phyloP scores from a whole-genome alignment of 2,888 invertebrate species.

The Shargacucullia verbasci region DNA sequence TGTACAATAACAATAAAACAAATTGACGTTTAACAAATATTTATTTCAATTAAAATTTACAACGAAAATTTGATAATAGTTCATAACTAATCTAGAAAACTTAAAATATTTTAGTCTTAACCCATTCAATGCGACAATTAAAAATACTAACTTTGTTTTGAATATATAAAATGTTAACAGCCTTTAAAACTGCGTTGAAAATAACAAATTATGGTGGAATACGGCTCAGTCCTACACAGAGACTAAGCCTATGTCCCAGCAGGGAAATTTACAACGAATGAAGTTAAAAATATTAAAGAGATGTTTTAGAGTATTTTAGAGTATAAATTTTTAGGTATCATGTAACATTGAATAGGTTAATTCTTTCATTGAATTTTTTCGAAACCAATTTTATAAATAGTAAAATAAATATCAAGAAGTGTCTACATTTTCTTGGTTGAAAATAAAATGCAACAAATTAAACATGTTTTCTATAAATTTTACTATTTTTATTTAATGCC shows the following conservation, averaged over 20 bases:
- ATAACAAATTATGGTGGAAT: no score
- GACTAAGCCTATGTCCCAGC: no score
- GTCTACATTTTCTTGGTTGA: constrained; percentile 17
- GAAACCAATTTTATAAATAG: constrained; percentile 11
- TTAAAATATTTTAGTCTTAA: constrained; percentile 29
- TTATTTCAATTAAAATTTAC: constrained; percentile 61
- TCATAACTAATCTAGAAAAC: constrained; percentile 69
- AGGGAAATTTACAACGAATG: no score
- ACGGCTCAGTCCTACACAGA: no score
- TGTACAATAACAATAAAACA: constrained; percentile 43
- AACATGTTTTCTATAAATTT: constrained; percentile 15
- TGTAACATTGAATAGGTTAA: constrained; percentile 24
- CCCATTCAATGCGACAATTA: constrained; percentile 26
- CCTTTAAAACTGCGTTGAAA: no score
- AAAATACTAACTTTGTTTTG: not conserved
- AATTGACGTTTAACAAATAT: constrained; percentile 58
- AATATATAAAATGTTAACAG: not conserved
- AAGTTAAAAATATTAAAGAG: no score
- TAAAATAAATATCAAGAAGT: constrained; percentile 18
- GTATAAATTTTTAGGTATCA: no score
- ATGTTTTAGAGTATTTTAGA: no score
- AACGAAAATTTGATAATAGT: constrained; percentile 61
- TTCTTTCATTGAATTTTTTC: constrained; percentile 14
- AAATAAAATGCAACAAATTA: constrained; percentile 27
- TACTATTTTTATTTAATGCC: constrained; percentile 21